Percentiles rank a stretch among this genome's conserved stretches.
Conservation (phyloP, 37 sponge, comb jelly and placozoan genomes). For the Chondrilla cf. caribensis region DNA sequence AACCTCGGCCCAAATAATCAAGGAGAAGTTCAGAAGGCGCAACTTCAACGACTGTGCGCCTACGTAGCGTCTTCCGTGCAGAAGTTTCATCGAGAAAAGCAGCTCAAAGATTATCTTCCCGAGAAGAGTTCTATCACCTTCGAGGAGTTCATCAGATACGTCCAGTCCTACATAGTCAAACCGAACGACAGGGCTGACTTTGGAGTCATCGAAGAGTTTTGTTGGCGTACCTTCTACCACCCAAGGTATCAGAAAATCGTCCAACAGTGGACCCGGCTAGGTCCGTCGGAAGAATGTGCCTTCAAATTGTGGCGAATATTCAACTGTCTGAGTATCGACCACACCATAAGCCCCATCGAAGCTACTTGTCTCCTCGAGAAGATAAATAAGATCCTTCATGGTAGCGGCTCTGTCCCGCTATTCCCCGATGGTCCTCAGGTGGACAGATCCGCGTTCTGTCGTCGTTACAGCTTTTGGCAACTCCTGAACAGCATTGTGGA, state of each 20-base stretch:
- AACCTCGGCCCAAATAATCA: background rate
- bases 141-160: background rate
- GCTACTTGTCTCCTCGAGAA: background rate
- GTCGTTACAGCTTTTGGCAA: constrained; percentile 7
- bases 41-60: background rate
- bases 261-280: constrained; percentile 4
- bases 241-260: background rate
- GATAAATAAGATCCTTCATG: background rate
- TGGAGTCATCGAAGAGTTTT: background rate
- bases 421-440: background rate
- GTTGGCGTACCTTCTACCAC: constrained; percentile 9
- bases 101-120: background rate
- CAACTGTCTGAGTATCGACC: constrained; percentile 2
- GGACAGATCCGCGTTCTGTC: background rate
- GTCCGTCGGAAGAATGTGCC: constrained; percentile 18
- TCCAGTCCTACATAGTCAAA: constrained; percentile 16
- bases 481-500: background rate
- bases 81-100: background rate
- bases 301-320: constrained; percentile 31
- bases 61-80: background rate
- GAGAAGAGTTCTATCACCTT: background rate
- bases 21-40: constrained; percentile 9
- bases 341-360: constrained; percentile 16
- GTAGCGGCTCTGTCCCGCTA: background rate
- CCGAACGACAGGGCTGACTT: background rate